Evolutionary conservation across 2,888 invertebrate genomes (phyloP), one percentile per base, ranked within the genome.

Genomic region (Onthophagus sagittarius): DNA sequence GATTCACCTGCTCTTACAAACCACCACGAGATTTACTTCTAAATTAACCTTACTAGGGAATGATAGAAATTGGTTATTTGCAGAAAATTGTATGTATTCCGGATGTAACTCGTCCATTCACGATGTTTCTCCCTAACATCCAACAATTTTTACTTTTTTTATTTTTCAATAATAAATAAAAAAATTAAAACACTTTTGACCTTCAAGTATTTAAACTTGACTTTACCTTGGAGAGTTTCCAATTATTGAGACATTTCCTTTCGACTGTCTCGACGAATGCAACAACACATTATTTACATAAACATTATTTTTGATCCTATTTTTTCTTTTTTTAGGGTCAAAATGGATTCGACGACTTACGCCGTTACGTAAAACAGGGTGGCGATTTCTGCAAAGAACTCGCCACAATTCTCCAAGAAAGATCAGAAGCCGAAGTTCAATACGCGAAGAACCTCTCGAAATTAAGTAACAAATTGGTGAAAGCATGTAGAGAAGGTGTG

Each of bases 361-460:
- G 96, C 74, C 91, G 94, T 78, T 96, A 95, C 84, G 94, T 98
- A 79, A 97, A 97, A 84, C 96, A 96, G 85, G 97, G 97, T 63
- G 94, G 95, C 69, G 97, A 97, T 84, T 96, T 97, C 84, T 96
- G 96, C 86, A 97, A 97, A 83, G 97, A 98, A 83, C 88, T 98
- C 71, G 91, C 95, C 5, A 88, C 91, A 65, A 94, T 97, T 81
- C 87, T 98, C 78, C 96, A 96, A 86, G 97, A 98, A 88, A 94
- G 97, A 97, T 86, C 96, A 74, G 97, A 97, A 85, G 90, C 96
- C 73, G 97, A 98, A 87, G 90, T 92, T 72, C 92, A 93, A 81
- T 98, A 97, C 85, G 94, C 97, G 71, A 97, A 97, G 88, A 94
- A 93, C 76, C 88, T 98, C 77, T 90, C 93, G 74, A 97, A 96